Evolutionary conservation across 2,797 vertebrate genomes (phyloP), one percentile per base, ranked within the genome.

Genomic region (Peromyscus eremicus): DNA sequence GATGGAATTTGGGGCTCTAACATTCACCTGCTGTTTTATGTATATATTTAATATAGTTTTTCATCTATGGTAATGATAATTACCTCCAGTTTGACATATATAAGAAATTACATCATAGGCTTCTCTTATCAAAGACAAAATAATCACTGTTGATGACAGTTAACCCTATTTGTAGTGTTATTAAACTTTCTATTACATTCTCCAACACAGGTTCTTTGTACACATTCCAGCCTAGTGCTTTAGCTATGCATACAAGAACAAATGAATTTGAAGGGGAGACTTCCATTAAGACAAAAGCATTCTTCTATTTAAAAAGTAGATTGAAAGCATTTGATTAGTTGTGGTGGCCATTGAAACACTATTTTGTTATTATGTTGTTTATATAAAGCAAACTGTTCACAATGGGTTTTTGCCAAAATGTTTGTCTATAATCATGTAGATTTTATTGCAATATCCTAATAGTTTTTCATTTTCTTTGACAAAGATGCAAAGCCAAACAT

Each of bases 391-490:
- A 71, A 95, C 25, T 7, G 76, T 49, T 88, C 10, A 77, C 55
- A 93, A 5, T 77, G 60, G 4, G 66, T 80, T 97, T 71, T 95
- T 93, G 80, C 52, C 81, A 88, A 93, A 97, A 93, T 79, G 16
- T 83, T 92, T 95, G 87, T 95, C 75, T 96, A 80, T 94, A 97
- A 94, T 94, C n/a, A 64, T 84, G 64, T 68, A 90, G 93, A 88
- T 90, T 94, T 97, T 96, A 92, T 83, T 97, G 68, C 21, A 94
- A 43, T 96, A 40, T 87, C 82, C 76, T 92, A 85, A 76, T 96
- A 96, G 70, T 80, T 95, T 97, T 96, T 95, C 57, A 73, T 97
- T 97, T 96, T 95, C 70, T 96, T 95, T 94, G 94, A 95, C 6
- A 76, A 96, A 96, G 90, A 97, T 89, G 95, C 40, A 96, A 96